phyloP scores from a whole-genome alignment of 2,113 vertebrate species.

The Xerus inauris region DNA sequence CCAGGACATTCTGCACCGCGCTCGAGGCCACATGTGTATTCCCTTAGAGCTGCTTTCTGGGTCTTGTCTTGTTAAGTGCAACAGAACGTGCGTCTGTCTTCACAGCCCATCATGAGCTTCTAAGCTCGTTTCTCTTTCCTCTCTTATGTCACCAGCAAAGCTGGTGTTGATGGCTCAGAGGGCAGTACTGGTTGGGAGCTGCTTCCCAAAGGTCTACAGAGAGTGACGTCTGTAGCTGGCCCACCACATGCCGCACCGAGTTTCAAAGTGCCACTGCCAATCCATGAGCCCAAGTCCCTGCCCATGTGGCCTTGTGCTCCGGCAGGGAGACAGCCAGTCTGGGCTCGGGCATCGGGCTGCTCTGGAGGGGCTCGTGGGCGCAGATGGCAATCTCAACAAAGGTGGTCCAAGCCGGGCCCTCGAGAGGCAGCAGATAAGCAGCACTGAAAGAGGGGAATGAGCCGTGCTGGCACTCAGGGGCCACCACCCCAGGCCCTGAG shows the following conservation, averaged over 20 bases:
- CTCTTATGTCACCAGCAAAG: fast-evolving
- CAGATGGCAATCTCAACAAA: not conserved
- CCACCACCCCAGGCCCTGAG: not conserved
- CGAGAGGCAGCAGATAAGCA: not conserved
- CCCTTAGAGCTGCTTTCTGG: not conserved
- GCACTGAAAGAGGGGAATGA: not conserved
- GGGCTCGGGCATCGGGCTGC: not conserved
- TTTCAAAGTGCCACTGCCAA: too few relatives aligned
- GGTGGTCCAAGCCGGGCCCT: not conserved
- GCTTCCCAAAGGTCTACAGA: not conserved
- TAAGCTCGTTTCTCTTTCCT: too few relatives aligned
- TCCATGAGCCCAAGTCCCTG: not conserved
- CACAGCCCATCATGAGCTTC: not conserved
- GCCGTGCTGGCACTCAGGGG: not conserved
- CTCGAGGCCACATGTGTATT: fast-evolving
- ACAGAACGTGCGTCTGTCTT: not conserved
- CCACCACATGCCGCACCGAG: not conserved
- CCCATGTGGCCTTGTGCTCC: too few relatives aligned
- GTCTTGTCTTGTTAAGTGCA: not conserved
- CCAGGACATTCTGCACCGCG: not conserved
- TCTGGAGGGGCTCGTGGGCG: not conserved
- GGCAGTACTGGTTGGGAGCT: not conserved
- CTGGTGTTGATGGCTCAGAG: not conserved
- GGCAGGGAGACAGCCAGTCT: not conserved
- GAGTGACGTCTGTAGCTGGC: not conserved